Percentiles rank a stretch among this genome's conserved stretches.
Evolutionary conservation across 1,140 invertebrate species (phyloP).

Genomic region (Uloborus diversus): DNA sequence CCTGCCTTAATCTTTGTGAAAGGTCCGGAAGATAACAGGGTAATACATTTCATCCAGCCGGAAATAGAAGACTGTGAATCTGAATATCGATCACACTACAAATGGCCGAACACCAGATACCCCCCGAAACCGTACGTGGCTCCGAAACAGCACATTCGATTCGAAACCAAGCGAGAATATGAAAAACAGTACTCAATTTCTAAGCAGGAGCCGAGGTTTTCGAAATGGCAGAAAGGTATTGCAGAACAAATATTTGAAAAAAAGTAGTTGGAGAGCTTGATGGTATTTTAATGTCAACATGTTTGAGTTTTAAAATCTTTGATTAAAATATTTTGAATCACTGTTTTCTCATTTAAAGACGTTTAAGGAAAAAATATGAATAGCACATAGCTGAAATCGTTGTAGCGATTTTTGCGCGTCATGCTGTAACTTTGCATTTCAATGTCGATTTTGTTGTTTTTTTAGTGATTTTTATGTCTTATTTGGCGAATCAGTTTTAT

Average conservation of each 20-base stretch:
- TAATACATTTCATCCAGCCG: constrained; percentile 29
- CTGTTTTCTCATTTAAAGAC: no score
- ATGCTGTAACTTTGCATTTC: no score
- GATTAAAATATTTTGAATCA: no score
- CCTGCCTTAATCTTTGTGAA: constrained; percentile 15
- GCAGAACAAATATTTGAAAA: constrained; percentile 31
- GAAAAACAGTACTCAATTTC: background rate
- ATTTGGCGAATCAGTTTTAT: no score
- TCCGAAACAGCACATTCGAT: background rate
- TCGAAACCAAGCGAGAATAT: background rate
- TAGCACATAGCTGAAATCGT: no score
- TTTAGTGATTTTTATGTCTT: no score
- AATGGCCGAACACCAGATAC: constrained; percentile 7
- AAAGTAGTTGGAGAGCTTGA: no score
- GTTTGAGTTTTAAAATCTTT: no score
- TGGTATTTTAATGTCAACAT: no score
- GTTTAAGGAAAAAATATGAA: no score
- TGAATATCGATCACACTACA: background rate
- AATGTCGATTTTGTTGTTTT: no score
- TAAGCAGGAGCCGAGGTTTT: background rate
- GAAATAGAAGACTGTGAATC: background rate
- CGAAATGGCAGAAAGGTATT: constrained; percentile 24
- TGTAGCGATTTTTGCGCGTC: no score
- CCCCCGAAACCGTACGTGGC: background rate
- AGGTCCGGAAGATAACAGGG: constrained; percentile 1